phyloP scores from a whole-genome alignment of 2,888 invertebrate species.

The Hedychridium roseum region DNA sequence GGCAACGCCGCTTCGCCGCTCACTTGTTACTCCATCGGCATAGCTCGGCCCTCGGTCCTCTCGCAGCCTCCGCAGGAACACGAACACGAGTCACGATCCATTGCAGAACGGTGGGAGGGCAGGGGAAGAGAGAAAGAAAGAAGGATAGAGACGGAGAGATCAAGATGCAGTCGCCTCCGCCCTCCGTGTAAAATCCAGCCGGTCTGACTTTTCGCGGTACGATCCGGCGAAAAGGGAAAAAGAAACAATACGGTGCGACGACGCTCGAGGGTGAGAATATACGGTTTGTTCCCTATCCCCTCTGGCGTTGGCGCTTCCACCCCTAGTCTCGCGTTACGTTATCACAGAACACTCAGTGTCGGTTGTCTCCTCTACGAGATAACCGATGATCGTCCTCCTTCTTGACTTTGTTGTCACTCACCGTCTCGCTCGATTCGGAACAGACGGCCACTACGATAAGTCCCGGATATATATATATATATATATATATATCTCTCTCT shows the following conservation, averaged over 20 bases:
- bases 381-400: conserved; percentile 22
- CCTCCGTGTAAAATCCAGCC: too few relatives aligned
- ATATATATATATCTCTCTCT: background rate
- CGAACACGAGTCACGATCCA: conserved; percentile 51
- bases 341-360: conserved; percentile 33
- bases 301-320: conserved; percentile 13
- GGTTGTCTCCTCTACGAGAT: conserved; percentile 12
- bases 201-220: too few relatives aligned
- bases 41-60: conserved; percentile 50
- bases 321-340: conserved; percentile 20
- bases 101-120: conserved; percentile 41
- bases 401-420: conserved; percentile 20
- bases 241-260: too few relatives aligned
- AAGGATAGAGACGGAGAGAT: too few relatives aligned
- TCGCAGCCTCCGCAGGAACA: conserved; percentile 55
- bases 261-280: too few relatives aligned
- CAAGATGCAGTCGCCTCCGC: conserved; percentile 29
- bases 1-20: conserved; percentile 63
- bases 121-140: too few relatives aligned
- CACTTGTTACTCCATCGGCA: conserved; percentile 63
- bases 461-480: conserved; percentile 1
- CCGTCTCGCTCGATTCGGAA: conserved; percentile 11
- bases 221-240: too few relatives aligned
- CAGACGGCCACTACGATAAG: background rate
- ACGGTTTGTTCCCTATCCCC: too few relatives aligned